Conservation (phyloP, 2,113 vertebrate genomes). For the Herpailurus yagouaroundi region DNA sequence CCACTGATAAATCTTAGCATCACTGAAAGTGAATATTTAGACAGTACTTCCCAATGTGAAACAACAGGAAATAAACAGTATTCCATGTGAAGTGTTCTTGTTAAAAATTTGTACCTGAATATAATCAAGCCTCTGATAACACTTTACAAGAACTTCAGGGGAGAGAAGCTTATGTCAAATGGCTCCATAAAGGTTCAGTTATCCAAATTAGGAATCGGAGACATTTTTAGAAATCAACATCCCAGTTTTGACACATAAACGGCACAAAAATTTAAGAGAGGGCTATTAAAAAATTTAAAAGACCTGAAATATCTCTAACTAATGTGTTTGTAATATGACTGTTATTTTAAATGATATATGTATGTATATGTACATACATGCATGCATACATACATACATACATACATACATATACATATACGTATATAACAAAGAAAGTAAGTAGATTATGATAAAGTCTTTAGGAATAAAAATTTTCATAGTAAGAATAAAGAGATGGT, state of each 20-base stretch:
- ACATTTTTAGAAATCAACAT: neutral
- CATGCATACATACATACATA: neutral
- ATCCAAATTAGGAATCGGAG: neutral
- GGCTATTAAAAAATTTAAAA: neutral
- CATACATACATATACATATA: too few relatives aligned
- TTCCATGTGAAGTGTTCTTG: neutral
- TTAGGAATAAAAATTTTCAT: neutral
- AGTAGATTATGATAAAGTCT: neutral
- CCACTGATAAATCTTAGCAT: neutral
- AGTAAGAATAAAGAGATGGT: neutral
- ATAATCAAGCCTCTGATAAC: neutral
- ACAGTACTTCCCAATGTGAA: neutral
- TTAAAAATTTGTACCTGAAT: neutral
- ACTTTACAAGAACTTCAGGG: neutral
- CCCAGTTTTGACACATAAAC: neutral
- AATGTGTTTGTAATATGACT: neutral
- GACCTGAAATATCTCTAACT: neutral
- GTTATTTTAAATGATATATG: neutral
- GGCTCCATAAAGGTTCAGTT: neutral
- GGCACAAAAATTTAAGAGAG: neutral
- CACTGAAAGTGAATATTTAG: neutral
- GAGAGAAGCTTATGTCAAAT: neutral
- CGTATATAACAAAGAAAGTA: neutral
- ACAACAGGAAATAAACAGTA: neutral
- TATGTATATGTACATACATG: neutral